Evolutionary conservation across 1,140 invertebrate species (phyloP).

Genomic region (Semibalanus balanoides): DNA sequence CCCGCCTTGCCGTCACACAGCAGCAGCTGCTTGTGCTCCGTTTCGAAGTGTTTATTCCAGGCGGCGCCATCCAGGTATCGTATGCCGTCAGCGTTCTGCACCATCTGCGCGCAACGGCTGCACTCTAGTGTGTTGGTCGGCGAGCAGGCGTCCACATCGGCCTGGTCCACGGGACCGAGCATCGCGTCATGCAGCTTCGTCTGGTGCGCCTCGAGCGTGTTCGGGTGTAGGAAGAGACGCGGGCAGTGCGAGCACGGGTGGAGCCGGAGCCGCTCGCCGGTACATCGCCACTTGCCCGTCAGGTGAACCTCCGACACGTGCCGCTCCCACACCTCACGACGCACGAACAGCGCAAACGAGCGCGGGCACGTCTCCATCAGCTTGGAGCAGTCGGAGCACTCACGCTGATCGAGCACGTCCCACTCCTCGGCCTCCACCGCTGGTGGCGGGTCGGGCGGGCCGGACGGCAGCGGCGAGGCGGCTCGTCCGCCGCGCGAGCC

Average conservation of each 20-base stretch:
- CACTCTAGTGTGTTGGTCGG: not conserved
- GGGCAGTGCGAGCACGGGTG: not conserved
- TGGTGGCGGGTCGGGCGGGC: not conserved
- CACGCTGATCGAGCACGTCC: not conserved
- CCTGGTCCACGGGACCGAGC: not conserved
- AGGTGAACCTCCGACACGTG: not conserved
- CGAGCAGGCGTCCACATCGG: not conserved
- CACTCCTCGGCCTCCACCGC: not conserved
- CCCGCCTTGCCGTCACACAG: not conserved
- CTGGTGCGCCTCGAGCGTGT: not conserved
- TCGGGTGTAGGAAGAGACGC: not conserved
- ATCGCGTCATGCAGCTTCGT: not conserved
- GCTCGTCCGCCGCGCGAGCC: too few species aligned
- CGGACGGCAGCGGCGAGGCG: too few species aligned
- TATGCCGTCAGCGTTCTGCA: not conserved
- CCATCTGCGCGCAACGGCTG: not conserved
- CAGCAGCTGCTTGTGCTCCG: not conserved
- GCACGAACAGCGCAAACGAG: not conserved
- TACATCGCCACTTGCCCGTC: not conserved
- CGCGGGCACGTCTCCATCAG: not conserved
- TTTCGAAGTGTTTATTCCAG: not conserved
- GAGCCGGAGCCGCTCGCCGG: not conserved
- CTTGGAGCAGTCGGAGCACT: not conserved
- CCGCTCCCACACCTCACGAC: not conserved
- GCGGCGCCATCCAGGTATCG: not conserved